Conservation (phyloP, 1,140 invertebrate species). For the Zophobas atratus region DNA sequence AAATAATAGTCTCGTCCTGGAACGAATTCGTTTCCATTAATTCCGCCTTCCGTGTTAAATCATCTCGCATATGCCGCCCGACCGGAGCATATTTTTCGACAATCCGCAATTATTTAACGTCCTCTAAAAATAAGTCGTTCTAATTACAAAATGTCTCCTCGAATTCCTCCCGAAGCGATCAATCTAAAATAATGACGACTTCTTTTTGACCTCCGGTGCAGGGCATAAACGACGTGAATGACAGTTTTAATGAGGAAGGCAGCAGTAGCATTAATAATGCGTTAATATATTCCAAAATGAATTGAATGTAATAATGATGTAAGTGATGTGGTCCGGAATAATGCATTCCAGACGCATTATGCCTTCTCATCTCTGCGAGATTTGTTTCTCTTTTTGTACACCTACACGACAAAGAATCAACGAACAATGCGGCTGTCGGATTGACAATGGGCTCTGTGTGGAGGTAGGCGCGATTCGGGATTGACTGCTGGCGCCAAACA, state of each 20-base stretch:
- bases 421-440: conserved; percentile 22
- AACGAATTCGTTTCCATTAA: conserved; percentile 33
- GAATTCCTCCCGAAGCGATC: conserved; percentile 14
- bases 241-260: conserved; percentile 51
- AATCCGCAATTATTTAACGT: conserved; percentile 25
- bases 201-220: conserved; percentile 34
- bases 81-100: conserved; percentile 28
- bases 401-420: conserved; percentile 24
- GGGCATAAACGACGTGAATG: conserved; percentile 40
- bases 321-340: conserved; percentile 41
- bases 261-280: conserved; percentile 45
- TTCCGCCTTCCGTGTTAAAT: conserved; percentile 28
- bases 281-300: conserved; percentile 49
- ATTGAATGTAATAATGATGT: conserved; percentile 49
- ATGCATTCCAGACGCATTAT: conserved; percentile 45
- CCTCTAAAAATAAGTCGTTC: conserved; percentile 5
- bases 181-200: conserved; percentile 42
- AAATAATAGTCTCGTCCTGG: conserved; percentile 23
- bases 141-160: conserved; percentile 25
- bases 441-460: conserved; percentile 14
- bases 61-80: conserved; percentile 22
- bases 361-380: conserved; percentile 29
- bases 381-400: conserved; percentile 9
- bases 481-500: neutral
- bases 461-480: conserved; percentile 19